Evolutionary conservation across 2,113 vertebrate genomes (phyloP), one percentile per base, ranked within the genome.

Genomic region (Etia nguti): DNA sequence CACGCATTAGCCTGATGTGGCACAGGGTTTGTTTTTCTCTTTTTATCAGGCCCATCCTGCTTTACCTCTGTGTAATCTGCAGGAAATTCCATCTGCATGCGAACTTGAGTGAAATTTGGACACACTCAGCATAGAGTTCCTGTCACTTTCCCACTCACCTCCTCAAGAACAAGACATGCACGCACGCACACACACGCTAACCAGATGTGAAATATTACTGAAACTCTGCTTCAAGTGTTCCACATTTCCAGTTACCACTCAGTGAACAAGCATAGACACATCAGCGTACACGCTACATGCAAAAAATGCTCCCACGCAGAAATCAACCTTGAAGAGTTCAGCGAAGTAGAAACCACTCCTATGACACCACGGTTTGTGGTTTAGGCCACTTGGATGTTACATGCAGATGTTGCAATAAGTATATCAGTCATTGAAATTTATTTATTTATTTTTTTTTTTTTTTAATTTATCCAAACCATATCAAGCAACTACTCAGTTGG

Each of bases 51-150:
- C 81, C 84, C 91, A 86, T 92, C 77, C 86, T 43, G 77, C 88
- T 88, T 92, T 70, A 95, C 92, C 92, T 93, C 91, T 75, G 84
- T 87, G 93, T 94, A 96, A 96, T 95, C 93, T 91, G 89, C 95
- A 95, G 95, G 96, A 96, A 96, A 96, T 96, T 96, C 95, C 95
- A 93, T 92, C 88, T 88, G 89, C 92, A 91, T 95, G 95, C 50
- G 81, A 95, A 94, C 84, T 90, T 82, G 59, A 88, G 85, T 90
- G 41, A 94, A 1, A 92, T 92, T 96, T 94, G 90, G 94, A 95
- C 92, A 26, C 50, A 86, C 84, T 93, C 90, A 82, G 86, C 83
- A 56, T 80, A 56, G 55, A 93, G 82, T 96, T 95, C 90, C 93
- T 93, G 95, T 92, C 94, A 91, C 85, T 93, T 81, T 93, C 89